Percentiles rank a stretch among this genome's conserved stretches.
These are phyloP conservation scores for Orthosia incerta DNA, from an alignment of 2,888 invertebrate genomes.

Conservation along the genomic window DNA sequence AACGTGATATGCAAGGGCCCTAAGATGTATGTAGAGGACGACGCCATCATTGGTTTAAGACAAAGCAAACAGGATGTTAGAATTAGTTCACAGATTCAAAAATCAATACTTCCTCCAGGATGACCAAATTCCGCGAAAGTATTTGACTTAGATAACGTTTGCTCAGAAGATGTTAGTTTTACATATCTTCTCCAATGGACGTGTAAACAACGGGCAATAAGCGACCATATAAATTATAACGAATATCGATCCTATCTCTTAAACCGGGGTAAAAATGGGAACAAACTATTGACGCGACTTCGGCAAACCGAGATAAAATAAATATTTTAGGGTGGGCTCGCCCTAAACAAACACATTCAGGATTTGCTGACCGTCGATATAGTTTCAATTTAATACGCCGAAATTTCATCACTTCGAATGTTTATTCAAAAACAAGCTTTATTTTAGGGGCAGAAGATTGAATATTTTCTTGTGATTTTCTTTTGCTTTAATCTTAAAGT, in stretches of 20 bases:
- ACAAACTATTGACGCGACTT: slow-evolving; percentile 90
- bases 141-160: slow-evolving; percentile 87
- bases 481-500: slow-evolving; percentile 70
- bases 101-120: slow-evolving; percentile 82
- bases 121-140: slow-evolving; percentile 86
- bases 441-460: slow-evolving; percentile 66
- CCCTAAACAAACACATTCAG: slow-evolving; percentile 90
- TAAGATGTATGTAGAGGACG: slow-evolving; percentile 58
- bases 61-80: slow-evolving; percentile 81
- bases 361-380: slow-evolving; percentile 91
- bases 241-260: slow-evolving; percentile 87
- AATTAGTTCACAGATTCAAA: slow-evolving; percentile 76
- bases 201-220: slow-evolving; percentile 84
- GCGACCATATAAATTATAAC: slow-evolving; percentile 86
- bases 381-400: slow-evolving; percentile 90
- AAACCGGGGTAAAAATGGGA: slow-evolving; percentile 86
- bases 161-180: slow-evolving; percentile 85
- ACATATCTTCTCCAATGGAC: slow-evolving; percentile 82
- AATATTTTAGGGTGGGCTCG: slow-evolving; percentile 91
- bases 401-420: slow-evolving; percentile 84
- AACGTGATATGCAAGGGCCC: too few species aligned
- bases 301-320: slow-evolving; percentile 91
- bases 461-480: slow-evolving; percentile 60
- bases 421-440: slow-evolving; percentile 75
- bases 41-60: slow-evolving; percentile 66